phyloP scores from a whole-genome alignment of 1,140 invertebrate species.

The Aphaenogaster ashmeadi region DNA sequence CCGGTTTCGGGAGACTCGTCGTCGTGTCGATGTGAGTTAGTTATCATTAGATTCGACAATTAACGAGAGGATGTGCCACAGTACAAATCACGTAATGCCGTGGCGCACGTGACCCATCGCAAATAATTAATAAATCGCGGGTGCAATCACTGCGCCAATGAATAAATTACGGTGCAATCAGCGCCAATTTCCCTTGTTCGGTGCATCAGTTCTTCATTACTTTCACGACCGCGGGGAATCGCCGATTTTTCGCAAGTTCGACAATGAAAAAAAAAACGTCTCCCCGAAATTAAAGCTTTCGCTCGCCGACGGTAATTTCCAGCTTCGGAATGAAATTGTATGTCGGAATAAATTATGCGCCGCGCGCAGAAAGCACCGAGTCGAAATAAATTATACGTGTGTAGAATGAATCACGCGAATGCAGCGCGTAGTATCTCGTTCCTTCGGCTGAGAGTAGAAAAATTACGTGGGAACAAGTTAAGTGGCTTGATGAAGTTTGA shows the following conservation, averaged over 20 bases:
- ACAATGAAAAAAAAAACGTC: background rate
- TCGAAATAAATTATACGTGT: conserved; percentile 48
- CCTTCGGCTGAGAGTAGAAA: background rate
- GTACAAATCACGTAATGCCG: conserved; percentile 33
- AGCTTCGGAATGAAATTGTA: conserved; percentile 12
- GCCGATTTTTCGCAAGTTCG: background rate
- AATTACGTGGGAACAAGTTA: conserved; percentile 7
- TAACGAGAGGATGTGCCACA: conserved; percentile 21
- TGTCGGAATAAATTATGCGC: conserved; percentile 23
- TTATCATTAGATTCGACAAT: conserved; percentile 22
- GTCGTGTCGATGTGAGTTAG: background rate
- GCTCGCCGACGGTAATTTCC: conserved; percentile 23
- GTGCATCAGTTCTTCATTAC: conserved; percentile 15
- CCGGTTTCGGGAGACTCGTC: background rate
- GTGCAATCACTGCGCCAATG: conserved; percentile 35
- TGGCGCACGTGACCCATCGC: background rate
- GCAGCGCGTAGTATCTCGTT: background rate
- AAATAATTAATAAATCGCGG: conserved; percentile 53
- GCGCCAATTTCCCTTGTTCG: background rate
- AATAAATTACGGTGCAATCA: conserved; percentile 59
- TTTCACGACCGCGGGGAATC: background rate
- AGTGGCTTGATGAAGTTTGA: conserved; percentile 26
- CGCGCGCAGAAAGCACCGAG: background rate
- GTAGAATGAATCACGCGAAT: conserved; percentile 18
- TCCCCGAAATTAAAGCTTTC: conserved; percentile 2